Conservation (phyloP, 2,888 invertebrate species). For the Parelbella ahira region DNA sequence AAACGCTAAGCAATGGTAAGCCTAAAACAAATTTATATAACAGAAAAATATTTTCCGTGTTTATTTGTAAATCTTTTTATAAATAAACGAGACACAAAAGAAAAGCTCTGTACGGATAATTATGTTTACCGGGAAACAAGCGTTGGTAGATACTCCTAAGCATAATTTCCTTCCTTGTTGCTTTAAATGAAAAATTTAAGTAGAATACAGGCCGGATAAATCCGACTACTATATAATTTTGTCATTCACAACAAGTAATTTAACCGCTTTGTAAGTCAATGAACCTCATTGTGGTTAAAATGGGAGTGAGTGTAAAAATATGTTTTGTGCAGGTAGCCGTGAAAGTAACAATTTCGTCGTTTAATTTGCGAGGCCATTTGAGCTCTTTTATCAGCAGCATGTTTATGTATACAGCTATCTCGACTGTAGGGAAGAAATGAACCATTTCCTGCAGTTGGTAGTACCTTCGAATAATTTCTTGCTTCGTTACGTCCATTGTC, state of each 20-base stretch:
- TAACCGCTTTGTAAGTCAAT: constrained; percentile 56
- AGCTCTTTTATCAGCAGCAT: constrained; percentile 70
- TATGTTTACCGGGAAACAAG: constrained; percentile 27
- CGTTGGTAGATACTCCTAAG: constrained; percentile 26
- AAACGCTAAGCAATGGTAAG: too few relatives aligned
- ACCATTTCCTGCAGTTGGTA: constrained; percentile 56
- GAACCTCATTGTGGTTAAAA: constrained; percentile 45
- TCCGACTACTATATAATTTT: constrained; percentile 42
- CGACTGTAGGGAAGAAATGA: constrained; percentile 55
- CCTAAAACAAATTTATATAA: too few relatives aligned
- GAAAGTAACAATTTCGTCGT: constrained; percentile 69
- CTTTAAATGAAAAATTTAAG: constrained; percentile 29
- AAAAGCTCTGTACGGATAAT: constrained; percentile 13
- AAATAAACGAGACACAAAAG: constrained; percentile 8
- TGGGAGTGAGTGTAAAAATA: not conserved
- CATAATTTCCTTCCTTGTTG: constrained; percentile 32
- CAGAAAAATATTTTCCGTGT: constrained; percentile 1
- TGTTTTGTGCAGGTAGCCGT: constrained; percentile 44
- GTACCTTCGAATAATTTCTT: constrained; percentile 67
- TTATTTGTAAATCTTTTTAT: constrained; percentile 5
- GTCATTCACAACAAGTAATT: constrained; percentile 61
- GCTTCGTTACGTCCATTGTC: too few relatives aligned
- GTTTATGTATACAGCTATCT: constrained; percentile 73
- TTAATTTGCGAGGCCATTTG: constrained; percentile 72
- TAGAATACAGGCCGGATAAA: constrained; percentile 31